These are phyloP conservation scores for Acanthornis magna DNA, from an alignment of 2,797 vertebrate species.

Conservation along the genomic window DNA sequence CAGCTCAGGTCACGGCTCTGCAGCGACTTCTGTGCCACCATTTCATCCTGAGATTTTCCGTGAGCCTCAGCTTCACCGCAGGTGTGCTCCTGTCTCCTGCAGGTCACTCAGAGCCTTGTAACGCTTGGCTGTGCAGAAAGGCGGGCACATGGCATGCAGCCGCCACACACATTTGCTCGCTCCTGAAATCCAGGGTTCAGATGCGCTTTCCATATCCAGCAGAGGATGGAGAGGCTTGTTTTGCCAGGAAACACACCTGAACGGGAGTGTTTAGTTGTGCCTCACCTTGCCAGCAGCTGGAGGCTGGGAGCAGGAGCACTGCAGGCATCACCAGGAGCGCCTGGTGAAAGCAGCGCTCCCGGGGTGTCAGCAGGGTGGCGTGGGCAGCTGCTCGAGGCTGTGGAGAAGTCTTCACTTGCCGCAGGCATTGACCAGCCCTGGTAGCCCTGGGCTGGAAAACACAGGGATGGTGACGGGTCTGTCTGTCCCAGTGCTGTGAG, in stretches of 20 bases:
- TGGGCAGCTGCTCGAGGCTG: neutral
- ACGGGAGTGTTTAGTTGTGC: neutral
- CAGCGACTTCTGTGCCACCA: neutral
- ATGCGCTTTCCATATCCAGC: neutral
- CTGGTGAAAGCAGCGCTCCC: neutral
- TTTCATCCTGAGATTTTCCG: neutral
- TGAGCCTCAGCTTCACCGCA: neutral
- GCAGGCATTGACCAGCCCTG: neutral
- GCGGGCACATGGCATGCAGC: fast-evolving
- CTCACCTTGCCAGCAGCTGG: neutral
- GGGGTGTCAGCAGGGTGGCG: fast-evolving
- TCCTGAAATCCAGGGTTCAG: neutral
- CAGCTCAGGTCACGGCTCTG: neutral
- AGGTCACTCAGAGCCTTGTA: neutral
- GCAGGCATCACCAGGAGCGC: neutral
- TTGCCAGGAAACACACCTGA: neutral
- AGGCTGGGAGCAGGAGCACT: neutral
- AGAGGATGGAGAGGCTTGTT: neutral
- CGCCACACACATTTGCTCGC: neutral
- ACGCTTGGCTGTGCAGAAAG: neutral
- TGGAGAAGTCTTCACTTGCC: neutral
- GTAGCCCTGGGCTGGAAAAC: neutral
- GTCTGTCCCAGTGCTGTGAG: neutral
- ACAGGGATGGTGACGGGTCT: neutral
- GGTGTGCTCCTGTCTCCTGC: neutral